phyloP scores from a whole-genome alignment of 2,888 invertebrate species.

The Empis stercorea region DNA sequence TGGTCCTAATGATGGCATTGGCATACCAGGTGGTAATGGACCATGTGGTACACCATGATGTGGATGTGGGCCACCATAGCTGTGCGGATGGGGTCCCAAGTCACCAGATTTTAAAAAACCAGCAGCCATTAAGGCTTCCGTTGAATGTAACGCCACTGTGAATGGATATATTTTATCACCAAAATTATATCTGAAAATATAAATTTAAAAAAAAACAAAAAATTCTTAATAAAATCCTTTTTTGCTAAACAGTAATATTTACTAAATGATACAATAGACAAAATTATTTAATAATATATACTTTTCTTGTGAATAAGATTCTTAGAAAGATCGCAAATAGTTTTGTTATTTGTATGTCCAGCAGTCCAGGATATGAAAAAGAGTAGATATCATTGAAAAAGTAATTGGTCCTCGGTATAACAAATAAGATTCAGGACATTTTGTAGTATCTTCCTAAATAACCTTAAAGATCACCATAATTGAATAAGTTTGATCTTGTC shows the following conservation, averaged over 20 bases:
- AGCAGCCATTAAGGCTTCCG: conserved; percentile 38
- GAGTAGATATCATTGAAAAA: no score
- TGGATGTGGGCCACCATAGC: conserved; percentile 36
- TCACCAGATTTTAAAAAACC: conserved; percentile 36
- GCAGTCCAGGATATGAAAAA: no score
- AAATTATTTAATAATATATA: no score
- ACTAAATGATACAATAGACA: no score
- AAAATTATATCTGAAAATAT: not conserved
- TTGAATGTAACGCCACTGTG: conserved; percentile 37
- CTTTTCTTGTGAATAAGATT: no score
- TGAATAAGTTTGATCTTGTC: no score
- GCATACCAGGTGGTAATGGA: conserved; percentile 36
- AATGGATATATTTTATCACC: conserved; percentile 21
- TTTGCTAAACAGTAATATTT: not conserved
- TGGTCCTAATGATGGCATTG: conserved; percentile 36
- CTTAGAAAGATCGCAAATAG: no score
- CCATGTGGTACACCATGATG: conserved; percentile 36
- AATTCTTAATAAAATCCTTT: not conserved
- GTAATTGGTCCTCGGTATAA: no score
- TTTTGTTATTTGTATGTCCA: no score
- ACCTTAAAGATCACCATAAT: no score
- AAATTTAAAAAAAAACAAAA: not conserved
- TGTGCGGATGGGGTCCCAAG: conserved; percentile 35
- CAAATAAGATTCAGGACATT: no score
- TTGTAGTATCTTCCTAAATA: no score